Evolutionary conservation across 2,797 vertebrate genomes (phyloP).

Genomic region (Malurus leucopterus): DNA sequence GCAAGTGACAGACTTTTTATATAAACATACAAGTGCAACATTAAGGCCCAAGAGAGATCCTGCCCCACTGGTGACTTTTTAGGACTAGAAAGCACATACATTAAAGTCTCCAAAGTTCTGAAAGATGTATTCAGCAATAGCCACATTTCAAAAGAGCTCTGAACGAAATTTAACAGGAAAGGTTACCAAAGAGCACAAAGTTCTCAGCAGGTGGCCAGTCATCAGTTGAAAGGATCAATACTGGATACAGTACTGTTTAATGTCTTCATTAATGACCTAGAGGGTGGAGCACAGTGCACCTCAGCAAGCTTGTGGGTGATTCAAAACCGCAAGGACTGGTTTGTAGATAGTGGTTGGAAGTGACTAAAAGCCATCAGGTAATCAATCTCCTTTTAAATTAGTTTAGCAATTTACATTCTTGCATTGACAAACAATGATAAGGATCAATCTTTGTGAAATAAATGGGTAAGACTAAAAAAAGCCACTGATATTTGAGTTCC

Average conservation of each 20-base stretch:
- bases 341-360: background rate
- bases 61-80: background rate
- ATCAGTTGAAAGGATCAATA: background rate
- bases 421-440: background rate
- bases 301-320: background rate
- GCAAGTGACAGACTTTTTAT: background rate
- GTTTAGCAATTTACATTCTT: background rate
- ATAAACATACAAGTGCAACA: background rate
- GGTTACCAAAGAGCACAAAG: background rate
- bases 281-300: background rate
- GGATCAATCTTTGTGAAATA: background rate
- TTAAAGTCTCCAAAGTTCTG: background rate
- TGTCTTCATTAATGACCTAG: background rate
- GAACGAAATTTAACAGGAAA: background rate
- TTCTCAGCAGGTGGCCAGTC: background rate
- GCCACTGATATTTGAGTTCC: fast-evolving
- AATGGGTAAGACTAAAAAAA: background rate
- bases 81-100: fast-evolving
- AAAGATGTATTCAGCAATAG: background rate
- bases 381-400: background rate
- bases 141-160: background rate
- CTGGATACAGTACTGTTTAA: background rate
- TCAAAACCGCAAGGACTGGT: background rate
- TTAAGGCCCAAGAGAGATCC: fast-evolving
- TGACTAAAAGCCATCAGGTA: background rate